Percentiles rank a stretch among this genome's conserved stretches.
phyloP scores from a whole-genome alignment of 2,888 invertebrate species.

The Andrena bucephala region DNA sequence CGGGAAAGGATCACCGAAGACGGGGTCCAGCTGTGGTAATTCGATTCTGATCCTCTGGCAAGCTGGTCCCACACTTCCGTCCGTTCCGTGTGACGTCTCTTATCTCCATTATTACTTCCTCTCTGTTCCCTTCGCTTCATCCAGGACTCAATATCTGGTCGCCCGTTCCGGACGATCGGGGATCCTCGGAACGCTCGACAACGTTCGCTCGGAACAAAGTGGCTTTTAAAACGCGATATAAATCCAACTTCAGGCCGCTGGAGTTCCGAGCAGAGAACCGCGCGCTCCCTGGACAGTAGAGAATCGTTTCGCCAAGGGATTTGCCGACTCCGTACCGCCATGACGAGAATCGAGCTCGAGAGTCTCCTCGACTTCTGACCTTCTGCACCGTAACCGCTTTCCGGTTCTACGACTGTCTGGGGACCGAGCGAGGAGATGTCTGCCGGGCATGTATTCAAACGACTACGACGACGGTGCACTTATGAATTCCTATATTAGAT shows the following conservation, averaged over 20 bases:
- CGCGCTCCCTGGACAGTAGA: conserved; percentile 26
- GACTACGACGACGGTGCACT: conserved; percentile 50
- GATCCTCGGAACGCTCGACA: not conserved
- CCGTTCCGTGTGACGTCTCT: not conserved
- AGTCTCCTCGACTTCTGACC: conserved; percentile 22
- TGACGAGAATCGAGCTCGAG: conserved; percentile 7
- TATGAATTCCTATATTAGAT: conserved; percentile 55
- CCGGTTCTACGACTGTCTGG: conserved; percentile 23
- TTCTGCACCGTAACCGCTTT: conserved; percentile 19
- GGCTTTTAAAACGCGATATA: conserved; percentile 16
- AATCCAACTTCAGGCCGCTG: conserved; percentile 33
- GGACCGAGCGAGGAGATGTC: conserved; percentile 15
- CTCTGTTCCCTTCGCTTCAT: not conserved
- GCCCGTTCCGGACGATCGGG: not conserved
- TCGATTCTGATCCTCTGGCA: not conserved
- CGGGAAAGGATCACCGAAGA: not conserved
- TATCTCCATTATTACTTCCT: not conserved
- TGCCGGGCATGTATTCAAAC: conserved; percentile 49
- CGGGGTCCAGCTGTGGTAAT: not conserved
- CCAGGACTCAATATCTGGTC: not conserved
- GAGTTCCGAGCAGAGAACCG: not conserved
- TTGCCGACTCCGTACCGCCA: not conserved
- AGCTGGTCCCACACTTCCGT: not conserved
- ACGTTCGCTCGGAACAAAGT: not conserved
- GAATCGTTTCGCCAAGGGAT: conserved; percentile 41